A percentile compares a stretch with the other conserved stretches of the same genome.
These are phyloP conservation scores for Dasysyrphus tricinctus DNA, from an alignment of 2,888 invertebrate species.

Conservation along the genomic window DNA sequence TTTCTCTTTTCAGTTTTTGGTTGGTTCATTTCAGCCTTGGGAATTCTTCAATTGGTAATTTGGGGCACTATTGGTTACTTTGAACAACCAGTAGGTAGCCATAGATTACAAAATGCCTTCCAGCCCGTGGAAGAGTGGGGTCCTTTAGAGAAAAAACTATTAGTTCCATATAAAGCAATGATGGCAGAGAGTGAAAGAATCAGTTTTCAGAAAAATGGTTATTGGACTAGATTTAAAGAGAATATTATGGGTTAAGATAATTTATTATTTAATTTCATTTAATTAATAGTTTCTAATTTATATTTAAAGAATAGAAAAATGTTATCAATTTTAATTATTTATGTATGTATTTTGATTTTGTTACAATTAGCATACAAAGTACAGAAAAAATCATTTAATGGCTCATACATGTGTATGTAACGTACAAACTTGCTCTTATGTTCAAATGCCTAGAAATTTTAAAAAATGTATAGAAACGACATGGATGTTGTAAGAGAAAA, in stretches of 20 bases:
- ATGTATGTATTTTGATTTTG: background rate
- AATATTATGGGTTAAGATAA: slow-evolving; percentile 80
- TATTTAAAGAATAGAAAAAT: background rate
- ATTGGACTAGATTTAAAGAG: slow-evolving; percentile 81
- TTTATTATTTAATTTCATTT: background rate
- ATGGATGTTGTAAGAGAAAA: too few species aligned
- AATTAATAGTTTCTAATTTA: background rate
- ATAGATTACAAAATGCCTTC: slow-evolving; percentile 79
- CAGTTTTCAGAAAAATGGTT: slow-evolving; percentile 79
- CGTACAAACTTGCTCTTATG: too few species aligned
- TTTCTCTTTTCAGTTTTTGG: slow-evolving; percentile 80
- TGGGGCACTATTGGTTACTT: slow-evolving; percentile 80
- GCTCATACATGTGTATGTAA: too few species aligned
- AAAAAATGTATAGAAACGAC: too few species aligned
- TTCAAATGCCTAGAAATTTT: too few species aligned
- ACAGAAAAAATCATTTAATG: too few species aligned
- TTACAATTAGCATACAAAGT: too few species aligned
- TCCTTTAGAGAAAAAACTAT: slow-evolving; percentile 81
- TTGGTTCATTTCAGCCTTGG: slow-evolving; percentile 84
- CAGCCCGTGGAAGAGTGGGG: slow-evolving; percentile 81
- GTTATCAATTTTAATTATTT: background rate
- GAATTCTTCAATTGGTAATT: slow-evolving; percentile 84
- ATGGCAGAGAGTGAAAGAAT: slow-evolving; percentile 77
- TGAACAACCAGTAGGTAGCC: slow-evolving; percentile 77
- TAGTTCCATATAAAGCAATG: slow-evolving; percentile 83